A percentile compares a stretch with the other conserved stretches of the same genome.
phyloP scores from a whole-genome alignment of 1,140 invertebrate species.

The Pinna nobilis region DNA sequence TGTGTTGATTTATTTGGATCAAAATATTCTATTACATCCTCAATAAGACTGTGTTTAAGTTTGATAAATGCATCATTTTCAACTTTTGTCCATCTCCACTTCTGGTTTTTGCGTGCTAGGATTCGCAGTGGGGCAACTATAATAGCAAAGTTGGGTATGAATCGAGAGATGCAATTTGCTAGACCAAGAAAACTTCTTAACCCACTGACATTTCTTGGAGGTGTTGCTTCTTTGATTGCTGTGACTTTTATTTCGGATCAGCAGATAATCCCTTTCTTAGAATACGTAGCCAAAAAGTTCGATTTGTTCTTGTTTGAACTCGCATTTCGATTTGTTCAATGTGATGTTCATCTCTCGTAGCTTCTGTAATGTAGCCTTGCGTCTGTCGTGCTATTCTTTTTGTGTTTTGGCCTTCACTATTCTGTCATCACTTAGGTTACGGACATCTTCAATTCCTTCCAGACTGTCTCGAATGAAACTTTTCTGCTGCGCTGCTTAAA shows the following conservation, averaged over 20 bases:
- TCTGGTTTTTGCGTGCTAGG: slow-evolving; percentile 30
- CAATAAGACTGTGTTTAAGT: slow-evolving; percentile 3
- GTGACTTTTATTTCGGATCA: slow-evolving; percentile 31
- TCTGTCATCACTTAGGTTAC: slow-evolving; percentile 27
- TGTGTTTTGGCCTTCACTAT: slow-evolving; percentile 15
- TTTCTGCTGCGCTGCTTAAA: slow-evolving; percentile 39
- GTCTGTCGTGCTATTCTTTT: slow-evolving; percentile 18
- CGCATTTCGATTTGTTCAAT: slow-evolving; percentile 43
- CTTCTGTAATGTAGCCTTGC: neutral
- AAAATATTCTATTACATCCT: slow-evolving; percentile 25
- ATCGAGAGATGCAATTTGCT: slow-evolving; percentile 34
- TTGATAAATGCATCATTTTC: slow-evolving; percentile 24
- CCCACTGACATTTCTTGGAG: slow-evolving; percentile 32
- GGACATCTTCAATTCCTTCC: slow-evolving; percentile 16
- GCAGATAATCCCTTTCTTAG: slow-evolving; percentile 23
- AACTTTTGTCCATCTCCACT: slow-evolving; percentile 27
- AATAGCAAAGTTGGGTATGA: slow-evolving; percentile 35
- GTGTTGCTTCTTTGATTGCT: slow-evolving; percentile 13
- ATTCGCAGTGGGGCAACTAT: slow-evolving; percentile 22
- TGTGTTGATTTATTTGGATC: slow-evolving; percentile 30
- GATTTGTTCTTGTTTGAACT: slow-evolving; percentile 25
- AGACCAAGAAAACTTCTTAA: slow-evolving; percentile 35
- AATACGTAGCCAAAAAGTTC: slow-evolving; percentile 41
- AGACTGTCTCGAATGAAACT: slow-evolving; percentile 27
- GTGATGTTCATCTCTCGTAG: slow-evolving; percentile 4